Evolutionary conservation across 2,888 invertebrate species (phyloP).

Genomic region (Villa cingulata): DNA sequence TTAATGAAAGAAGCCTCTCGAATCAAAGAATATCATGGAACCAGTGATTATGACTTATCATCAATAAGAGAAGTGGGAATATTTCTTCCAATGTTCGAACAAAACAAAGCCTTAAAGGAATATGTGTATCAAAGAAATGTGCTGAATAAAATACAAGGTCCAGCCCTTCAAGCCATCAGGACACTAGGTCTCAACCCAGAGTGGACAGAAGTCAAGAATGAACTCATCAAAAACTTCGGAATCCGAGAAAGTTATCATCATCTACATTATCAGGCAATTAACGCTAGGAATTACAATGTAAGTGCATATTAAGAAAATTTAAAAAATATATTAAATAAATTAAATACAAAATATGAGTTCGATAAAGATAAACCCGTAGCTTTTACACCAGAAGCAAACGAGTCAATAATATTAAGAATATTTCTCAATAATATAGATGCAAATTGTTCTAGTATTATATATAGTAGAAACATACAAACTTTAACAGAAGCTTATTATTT

Average conservation of each 20-base stretch:
- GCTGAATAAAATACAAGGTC: slow-evolving; percentile 5
- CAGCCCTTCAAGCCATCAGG: slow-evolving; percentile 8
- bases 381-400: slow-evolving; percentile 11
- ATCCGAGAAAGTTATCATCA: slow-evolving; percentile 10
- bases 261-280: slow-evolving; percentile 9
- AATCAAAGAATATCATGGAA: too few relatives aligned
- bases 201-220: slow-evolving; percentile 10
- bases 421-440: slow-evolving; percentile 10
- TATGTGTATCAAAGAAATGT: not conserved
- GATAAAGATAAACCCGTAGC: slow-evolving; percentile 9
- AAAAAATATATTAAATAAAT: slow-evolving; percentile 11
- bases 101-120: too few relatives aligned
- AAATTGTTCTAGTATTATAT: slow-evolving; percentile 8
- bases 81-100: too few relatives aligned
- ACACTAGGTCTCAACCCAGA: slow-evolving; percentile 11
- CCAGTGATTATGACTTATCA: too few relatives aligned
- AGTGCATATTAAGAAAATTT: slow-evolving; percentile 11
- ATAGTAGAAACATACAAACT: slow-evolving; percentile 9
- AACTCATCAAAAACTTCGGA: slow-evolving; percentile 10
- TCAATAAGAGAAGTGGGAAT: too few relatives aligned
- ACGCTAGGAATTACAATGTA: slow-evolving; percentile 5
- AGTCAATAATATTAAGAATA: slow-evolving; percentile 12
- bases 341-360: slow-evolving; percentile 12
- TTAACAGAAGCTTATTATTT: slow-evolving; percentile 10
- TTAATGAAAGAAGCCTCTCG: too few relatives aligned